Evolutionary conservation across 2,113 vertebrate genomes (phyloP).

Genomic region (Illadopsis cleaveri): DNA sequence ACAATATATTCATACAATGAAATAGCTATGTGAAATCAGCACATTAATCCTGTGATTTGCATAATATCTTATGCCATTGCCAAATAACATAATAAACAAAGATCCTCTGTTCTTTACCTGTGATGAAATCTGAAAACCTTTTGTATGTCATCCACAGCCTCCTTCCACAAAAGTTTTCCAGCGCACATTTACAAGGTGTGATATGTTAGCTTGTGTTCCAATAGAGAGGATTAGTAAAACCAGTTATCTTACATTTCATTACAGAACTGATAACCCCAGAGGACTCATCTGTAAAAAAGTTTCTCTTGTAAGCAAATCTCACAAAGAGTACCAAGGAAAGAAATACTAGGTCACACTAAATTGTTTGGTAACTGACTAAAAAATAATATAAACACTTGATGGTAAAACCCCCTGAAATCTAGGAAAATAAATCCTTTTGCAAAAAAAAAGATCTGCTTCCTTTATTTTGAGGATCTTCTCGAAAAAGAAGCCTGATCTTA

Average conservation of each 20-base stretch:
- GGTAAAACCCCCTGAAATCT: not conserved
- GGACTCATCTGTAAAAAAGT: not conserved
- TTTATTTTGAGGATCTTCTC: not conserved
- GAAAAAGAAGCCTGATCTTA: not conserved
- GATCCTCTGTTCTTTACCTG: not conserved
- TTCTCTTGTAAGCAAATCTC: not conserved
- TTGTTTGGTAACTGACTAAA: not conserved
- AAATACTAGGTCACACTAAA: not conserved
- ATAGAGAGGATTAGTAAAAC: not conserved
- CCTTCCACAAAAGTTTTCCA: not conserved
- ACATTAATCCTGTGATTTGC: not conserved
- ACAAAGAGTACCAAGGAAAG: not conserved
- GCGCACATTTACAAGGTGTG: not conserved
- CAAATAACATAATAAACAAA: not conserved
- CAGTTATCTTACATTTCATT: not conserved
- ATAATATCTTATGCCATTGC: not conserved
- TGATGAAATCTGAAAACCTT: not conserved
- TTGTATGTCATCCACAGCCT: not conserved
- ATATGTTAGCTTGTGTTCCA: not conserved
- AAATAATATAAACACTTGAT: not conserved
- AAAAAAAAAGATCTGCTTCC: not conserved
- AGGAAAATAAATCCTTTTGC: not conserved
- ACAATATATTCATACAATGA: not conserved
- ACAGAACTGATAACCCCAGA: not conserved
- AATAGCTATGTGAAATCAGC: not conserved